Evolutionary conservation across 2,797 vertebrate species (phyloP).

Genomic region (Galago senegalensis): DNA sequence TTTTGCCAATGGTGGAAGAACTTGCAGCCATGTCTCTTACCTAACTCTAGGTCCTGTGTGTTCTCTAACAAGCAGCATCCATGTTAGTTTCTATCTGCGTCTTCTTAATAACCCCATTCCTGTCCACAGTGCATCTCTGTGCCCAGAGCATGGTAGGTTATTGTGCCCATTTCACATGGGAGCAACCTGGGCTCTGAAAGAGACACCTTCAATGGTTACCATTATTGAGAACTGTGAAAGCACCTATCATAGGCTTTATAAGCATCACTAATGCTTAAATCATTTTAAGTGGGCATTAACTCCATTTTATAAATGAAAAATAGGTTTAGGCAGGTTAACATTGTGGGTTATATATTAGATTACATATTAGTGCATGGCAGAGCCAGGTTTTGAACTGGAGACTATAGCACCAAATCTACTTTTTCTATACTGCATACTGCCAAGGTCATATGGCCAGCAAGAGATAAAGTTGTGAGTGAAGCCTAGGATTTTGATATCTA

Average conservation of each 20-base stretch:
- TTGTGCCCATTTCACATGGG: not conserved
- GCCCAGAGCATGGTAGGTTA: not conserved
- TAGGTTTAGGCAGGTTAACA: not conserved
- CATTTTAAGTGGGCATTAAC: not conserved
- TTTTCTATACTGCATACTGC: not conserved
- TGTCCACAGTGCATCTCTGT: not conserved
- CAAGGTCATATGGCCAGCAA: not conserved
- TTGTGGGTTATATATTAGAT: not conserved
- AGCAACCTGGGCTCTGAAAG: conserved; percentile 12
- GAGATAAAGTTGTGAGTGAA: not conserved
- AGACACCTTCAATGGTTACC: not conserved
- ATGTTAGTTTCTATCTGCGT: not conserved
- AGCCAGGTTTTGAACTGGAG: not conserved
- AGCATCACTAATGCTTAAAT: not conserved
- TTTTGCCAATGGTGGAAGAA: not conserved
- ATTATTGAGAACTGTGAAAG: not conserved
- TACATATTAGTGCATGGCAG: not conserved
- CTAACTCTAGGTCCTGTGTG: not conserved
- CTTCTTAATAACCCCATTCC: not conserved
- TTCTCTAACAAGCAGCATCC: not conserved
- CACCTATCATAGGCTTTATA: not conserved
- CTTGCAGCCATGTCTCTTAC: not conserved
- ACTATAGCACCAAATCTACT: not conserved
- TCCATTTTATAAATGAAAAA: conserved; percentile 30
- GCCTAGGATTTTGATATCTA: not conserved